A percentile compares a stretch with the other conserved stretches of the same genome.
Conservation (phyloP, 2,888 invertebrate genomes). For the Rotaria magnacalcarata region DNA sequence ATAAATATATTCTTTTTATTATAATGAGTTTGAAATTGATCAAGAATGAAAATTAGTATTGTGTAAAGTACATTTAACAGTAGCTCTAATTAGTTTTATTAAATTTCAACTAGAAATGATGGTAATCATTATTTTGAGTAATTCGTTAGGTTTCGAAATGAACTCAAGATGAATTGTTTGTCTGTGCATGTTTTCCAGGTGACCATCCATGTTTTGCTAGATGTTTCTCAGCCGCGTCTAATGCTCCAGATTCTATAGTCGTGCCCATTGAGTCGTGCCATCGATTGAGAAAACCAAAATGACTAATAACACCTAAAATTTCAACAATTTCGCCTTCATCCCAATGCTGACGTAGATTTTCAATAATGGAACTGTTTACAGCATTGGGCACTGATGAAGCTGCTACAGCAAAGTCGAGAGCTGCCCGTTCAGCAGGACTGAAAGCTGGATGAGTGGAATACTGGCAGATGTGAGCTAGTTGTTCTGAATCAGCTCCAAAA, state of each 20-base stretch:
- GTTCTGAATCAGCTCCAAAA: not conserved
- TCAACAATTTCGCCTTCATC: not conserved
- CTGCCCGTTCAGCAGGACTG: not conserved
- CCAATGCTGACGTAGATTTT: constrained; percentile 8
- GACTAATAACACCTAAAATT: not conserved
- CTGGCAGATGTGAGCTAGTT: not conserved
- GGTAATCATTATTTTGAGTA: not conserved
- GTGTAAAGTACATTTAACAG: too few relatives aligned
- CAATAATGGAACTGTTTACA: not conserved
- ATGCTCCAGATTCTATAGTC: not conserved
- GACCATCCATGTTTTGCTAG: not conserved
- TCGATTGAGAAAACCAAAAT: constrained; percentile 1
- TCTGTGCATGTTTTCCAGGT: not conserved
- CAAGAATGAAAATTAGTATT: too few relatives aligned
- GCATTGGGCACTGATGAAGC: not conserved
- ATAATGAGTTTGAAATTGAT: too few relatives aligned
- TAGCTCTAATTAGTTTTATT: too few relatives aligned
- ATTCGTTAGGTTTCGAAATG: not conserved
- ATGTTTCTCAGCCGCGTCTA: not conserved
- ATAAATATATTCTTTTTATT: too few relatives aligned
- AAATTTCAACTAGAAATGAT: too few relatives aligned
- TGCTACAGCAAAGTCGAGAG: not conserved
- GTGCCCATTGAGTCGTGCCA: constrained; percentile 4
- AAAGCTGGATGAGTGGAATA: not conserved
- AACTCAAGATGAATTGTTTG: too few relatives aligned